Base-by-base conservation (phyloP, 2,113 vertebrate genomes). In the Rhombomys opimus region DNA sequence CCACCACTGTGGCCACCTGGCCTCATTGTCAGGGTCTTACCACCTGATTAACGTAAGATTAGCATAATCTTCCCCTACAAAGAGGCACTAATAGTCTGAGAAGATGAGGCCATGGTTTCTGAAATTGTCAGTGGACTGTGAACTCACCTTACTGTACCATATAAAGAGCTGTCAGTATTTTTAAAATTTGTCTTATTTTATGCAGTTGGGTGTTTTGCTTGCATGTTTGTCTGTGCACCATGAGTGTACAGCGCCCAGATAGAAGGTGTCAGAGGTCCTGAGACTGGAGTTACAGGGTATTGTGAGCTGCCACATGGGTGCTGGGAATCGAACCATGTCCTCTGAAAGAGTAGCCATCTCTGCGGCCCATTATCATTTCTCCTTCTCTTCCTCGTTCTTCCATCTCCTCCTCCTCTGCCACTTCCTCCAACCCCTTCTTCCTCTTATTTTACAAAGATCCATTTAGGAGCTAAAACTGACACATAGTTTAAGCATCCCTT, bases 41-140 rank as follows among this genome's bases (percentile, higher is more conserved):
- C 95, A 73, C 73, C 57, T 50, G 4, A 27, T 95, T 91, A 94
- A 38, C 25, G 30, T 46, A 15, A 65, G 59, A 65, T 85, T 86
- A 65, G 81, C 93, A 91, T 93, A 95, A 97, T 93, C 96, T 82
- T 61, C 77, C 41, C 65, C 84, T 90, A 80, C 46, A 46, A 46
- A 93, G 95, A 87, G 80, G 87, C 18, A 35, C 52, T 84, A 82
- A 87, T 0, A 27, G 87, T 46, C 52, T 90, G 57, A 73, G 87
- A 70, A 81, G 84, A 72, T 52, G 77, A 68, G 5, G 25, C 2
- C 0, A 35, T 25, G 30, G 77, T 63, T 80, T 85, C 27, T 35
- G 17, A 89, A 93, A 23, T 8, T 25, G 63, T 50, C 50, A 68
- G 27, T 4, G 0, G 50, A 63, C 41, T 0, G 1, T 23, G 67